A percentile compares a stretch with the other conserved stretches of the same genome.
These are phyloP conservation scores for Teleiodes luculella DNA, from an alignment of 2,888 invertebrate species.

Conservation along the genomic window DNA sequence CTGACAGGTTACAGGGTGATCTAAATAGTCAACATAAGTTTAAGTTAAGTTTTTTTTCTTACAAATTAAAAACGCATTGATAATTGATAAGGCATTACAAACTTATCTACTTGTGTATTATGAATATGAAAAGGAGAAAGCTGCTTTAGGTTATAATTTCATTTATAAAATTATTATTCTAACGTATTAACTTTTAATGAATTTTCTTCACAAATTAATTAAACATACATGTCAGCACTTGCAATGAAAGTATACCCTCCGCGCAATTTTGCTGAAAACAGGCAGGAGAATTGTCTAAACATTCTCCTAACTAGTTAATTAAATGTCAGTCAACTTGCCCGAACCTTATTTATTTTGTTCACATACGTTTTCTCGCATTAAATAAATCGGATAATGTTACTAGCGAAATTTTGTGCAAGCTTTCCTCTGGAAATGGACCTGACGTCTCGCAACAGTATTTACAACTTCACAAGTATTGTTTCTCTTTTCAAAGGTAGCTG, in stretches of 20 bases:
- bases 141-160: too few relatives aligned
- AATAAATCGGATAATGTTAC: constrained; percentile 49
- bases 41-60: not conserved
- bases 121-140: too few relatives aligned
- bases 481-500: not conserved
- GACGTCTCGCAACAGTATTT: constrained; percentile 3
- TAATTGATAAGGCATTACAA: too few relatives aligned
- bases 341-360: constrained; percentile 37
- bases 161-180: not conserved
- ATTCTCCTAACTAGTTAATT: constrained; percentile 47
- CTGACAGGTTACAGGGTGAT: constrained; percentile 45
- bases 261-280: constrained; percentile 5
- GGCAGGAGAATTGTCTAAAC: constrained; percentile 34
- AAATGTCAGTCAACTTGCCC: constrained; percentile 49
- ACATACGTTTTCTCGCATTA: constrained; percentile 40
- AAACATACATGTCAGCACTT: not conserved
- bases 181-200: too few relatives aligned
- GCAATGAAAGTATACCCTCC: not conserved
- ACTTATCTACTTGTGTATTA: too few relatives aligned
- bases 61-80: too few relatives aligned
- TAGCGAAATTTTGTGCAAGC: constrained; percentile 22
- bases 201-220: constrained; percentile 4
- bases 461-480: constrained; percentile 1
- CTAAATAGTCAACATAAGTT: not conserved
- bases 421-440: constrained; percentile 5